These are phyloP conservation scores for Phymanthus crucifer DNA, from an alignment of 92 coral and sea anemone genomes.

Conservation along the genomic window DNA sequence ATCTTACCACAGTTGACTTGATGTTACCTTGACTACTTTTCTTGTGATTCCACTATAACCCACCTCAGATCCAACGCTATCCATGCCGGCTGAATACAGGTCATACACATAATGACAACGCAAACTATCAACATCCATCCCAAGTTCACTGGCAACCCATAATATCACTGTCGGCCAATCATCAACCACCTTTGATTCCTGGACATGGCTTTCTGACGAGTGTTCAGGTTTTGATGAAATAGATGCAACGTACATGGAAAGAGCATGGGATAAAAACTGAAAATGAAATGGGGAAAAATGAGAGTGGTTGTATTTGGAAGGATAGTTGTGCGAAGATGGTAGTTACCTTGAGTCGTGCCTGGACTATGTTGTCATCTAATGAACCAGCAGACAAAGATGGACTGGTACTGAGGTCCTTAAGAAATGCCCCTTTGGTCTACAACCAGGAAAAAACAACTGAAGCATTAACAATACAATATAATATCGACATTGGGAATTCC, in stretches of 20 bases:
- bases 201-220: slow-evolving; percentile 16
- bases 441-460: not conserved
- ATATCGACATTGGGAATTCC: too few species aligned
- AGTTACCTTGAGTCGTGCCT: slow-evolving; percentile 78
- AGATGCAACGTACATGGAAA: slow-evolving; percentile 57
- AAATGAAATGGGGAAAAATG: not conserved
- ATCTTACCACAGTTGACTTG: not conserved
- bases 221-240: slow-evolving; percentile 33
- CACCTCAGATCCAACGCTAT: slow-evolving; percentile 82
- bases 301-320: not conserved
- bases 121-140: slow-evolving; percentile 72
- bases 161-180: slow-evolving; percentile 80
- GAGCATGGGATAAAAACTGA: slow-evolving; percentile 68
- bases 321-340: not conserved
- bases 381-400: slow-evolving; percentile 58
- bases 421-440: slow-evolving; percentile 79
- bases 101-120: slow-evolving; percentile 77
- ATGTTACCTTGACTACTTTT: too few species aligned
- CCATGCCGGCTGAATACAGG: slow-evolving; percentile 77
- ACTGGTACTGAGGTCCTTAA: slow-evolving; percentile 76
- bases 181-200: slow-evolving; percentile 20
- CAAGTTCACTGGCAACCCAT: slow-evolving; percentile 81
- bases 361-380: slow-evolving; percentile 62
- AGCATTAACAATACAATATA: too few species aligned
- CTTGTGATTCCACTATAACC: too few species aligned